Base-by-base conservation (phyloP, 2,888 invertebrate species). In the Phengaris alcon region DNA sequence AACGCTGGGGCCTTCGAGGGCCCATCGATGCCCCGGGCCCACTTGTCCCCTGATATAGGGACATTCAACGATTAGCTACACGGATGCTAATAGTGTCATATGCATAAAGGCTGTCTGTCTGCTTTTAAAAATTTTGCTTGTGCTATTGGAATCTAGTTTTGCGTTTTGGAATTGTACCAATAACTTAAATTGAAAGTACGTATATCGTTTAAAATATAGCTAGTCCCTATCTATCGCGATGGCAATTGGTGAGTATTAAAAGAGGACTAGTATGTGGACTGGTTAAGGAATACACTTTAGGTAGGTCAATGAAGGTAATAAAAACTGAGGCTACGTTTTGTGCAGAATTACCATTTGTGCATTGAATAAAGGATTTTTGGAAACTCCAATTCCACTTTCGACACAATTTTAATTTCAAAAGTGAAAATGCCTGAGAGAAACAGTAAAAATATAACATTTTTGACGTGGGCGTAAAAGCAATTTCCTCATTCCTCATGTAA, bases 381-480 rank as follows among this genome's bases (percentile, higher is more conserved):
- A 35, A 64, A 22, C 22, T 12, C 64, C 64, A 64, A 13, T 35
- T 64, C 22, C 64, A 44, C 6, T 12, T 15, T 64, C 35, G 12
- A 12, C 35, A 12, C 64, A 35, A 44, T 35, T 64, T 64, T 35
- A 44, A 35, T 64, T 64, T 64, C 64, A 64, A 64, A 64, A 64
- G 44, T 64, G 64, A 64, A 64, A 64, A 35, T 44, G 35, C 35
- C 15, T 12, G 12, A 44, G 22, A 22, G 5, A 15, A 59, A 22
- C 22, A n/a, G 5, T 6, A 44, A 64, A 64, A 64, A 59, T 59
- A 15, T 22, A 22, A 59, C 35, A 64, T 64, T 64, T 64, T 64
- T 35, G 35, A 44, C 64, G 64, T 9, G 64, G 59, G 59, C 59
- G 12, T 64, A 64, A 64, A 64, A 64, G 64, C 35, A 64, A 64